Evolutionary conservation across 2,113 vertebrate species (phyloP).

Genomic region (Leucopternis melanops): DNA sequence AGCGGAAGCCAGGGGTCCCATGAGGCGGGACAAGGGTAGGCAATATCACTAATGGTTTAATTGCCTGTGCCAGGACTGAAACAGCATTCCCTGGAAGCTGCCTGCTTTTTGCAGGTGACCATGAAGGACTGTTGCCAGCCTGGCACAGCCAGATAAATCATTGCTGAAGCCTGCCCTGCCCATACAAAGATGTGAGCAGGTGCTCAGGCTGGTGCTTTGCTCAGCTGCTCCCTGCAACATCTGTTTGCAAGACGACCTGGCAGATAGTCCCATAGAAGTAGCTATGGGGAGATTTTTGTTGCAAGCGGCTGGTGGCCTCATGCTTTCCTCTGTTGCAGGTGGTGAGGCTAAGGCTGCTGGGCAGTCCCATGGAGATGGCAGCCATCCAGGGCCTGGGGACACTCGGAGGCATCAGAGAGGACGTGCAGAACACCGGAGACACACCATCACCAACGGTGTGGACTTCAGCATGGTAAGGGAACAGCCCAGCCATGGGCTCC

Average conservation of each 20-base stretch:
- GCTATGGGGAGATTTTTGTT: neutral
- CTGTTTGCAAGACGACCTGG: neutral
- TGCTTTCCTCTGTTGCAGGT: slow-evolving; percentile 33
- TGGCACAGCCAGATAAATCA: neutral
- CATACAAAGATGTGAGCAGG: neutral
- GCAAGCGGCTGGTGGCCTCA: neutral
- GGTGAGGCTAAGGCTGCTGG: slow-evolving; percentile 62
- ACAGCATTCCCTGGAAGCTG: neutral
- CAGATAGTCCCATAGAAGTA: neutral
- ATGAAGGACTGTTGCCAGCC: neutral
- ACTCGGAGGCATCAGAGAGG: slow-evolving; percentile 69
- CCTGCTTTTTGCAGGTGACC: neutral
- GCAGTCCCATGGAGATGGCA: slow-evolving; percentile 72
- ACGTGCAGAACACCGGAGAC: slow-evolving; percentile 83
- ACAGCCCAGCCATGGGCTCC: neutral
- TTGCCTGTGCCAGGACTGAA: neutral
- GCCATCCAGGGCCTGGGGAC: slow-evolving; percentile 53
- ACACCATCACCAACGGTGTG: slow-evolving; percentile 89
- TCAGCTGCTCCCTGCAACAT: neutral
- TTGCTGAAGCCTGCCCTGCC: neutral
- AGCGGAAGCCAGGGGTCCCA: neutral
- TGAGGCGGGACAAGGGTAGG: neutral
- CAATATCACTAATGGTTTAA: neutral
- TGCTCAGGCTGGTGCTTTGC: neutral
- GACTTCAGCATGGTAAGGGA: slow-evolving; percentile 85